phyloP scores from a whole-genome alignment of 2,797 vertebrate species.

The Chelon auratus region DNA sequence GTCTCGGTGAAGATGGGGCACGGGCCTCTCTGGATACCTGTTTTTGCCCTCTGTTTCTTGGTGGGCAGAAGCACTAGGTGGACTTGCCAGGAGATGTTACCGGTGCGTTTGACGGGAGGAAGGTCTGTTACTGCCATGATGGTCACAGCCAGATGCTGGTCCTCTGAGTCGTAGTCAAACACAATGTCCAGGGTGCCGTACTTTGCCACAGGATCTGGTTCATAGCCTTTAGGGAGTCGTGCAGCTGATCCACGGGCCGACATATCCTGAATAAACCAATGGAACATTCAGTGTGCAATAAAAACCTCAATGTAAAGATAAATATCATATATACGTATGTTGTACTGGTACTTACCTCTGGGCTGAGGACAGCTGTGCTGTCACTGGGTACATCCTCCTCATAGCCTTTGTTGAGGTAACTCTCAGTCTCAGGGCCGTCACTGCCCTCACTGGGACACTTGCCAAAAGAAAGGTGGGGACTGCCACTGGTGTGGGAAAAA shows the following conservation, averaged over 20 bases:
- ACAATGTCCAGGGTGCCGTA: slow-evolving; percentile 95
- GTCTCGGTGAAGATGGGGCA: slow-evolving; percentile 96
- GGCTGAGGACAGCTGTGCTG: slow-evolving; percentile 95
- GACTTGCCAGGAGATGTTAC: slow-evolving; percentile 96
- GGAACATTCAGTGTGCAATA: not conserved
- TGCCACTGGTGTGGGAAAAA: slow-evolving; percentile 92
- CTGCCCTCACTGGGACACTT: slow-evolving; percentile 95
- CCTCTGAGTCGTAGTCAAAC: slow-evolving; percentile 94
- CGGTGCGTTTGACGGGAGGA: slow-evolving; percentile 89
- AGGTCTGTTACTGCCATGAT: slow-evolving; percentile 96
- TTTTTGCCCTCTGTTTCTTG: slow-evolving; percentile 97
- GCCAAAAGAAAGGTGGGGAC: slow-evolving; percentile 90
- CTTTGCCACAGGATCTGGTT: slow-evolving; percentile 91
- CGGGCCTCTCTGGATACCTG: slow-evolving; percentile 91
- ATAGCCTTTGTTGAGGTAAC: slow-evolving; percentile 94
- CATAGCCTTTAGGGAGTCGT: slow-evolving; percentile 93
- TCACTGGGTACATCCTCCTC: slow-evolving; percentile 98
- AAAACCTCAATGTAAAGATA: not conserved
- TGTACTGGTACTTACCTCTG: slow-evolving; percentile 85
- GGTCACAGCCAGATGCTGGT: slow-evolving; percentile 93
- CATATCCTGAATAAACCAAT: slow-evolving; percentile 84
- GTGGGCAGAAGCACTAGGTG: slow-evolving; percentile 96
- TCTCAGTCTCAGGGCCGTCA: slow-evolving; percentile 89
- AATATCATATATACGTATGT: not conserved
- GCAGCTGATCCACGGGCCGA: slow-evolving; percentile 93